Evolutionary conservation across 2,797 vertebrate genomes (phyloP).

Genomic region (Acanthornis magna): DNA sequence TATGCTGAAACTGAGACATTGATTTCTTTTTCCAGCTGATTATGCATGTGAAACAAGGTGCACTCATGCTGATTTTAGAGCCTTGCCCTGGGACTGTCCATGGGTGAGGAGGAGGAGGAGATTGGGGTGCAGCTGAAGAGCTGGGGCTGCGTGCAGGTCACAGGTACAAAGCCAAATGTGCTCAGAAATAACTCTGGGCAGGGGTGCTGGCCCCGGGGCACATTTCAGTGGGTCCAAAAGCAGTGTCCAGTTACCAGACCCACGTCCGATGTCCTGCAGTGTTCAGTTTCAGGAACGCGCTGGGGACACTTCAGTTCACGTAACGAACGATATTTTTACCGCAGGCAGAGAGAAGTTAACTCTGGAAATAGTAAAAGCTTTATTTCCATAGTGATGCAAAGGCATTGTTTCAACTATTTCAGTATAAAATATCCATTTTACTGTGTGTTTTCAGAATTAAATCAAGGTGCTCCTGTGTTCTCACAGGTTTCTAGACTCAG

Average conservation of each 20-base stretch:
- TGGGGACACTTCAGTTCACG: neutral
- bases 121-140: neutral
- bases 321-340: conserved; percentile 32
- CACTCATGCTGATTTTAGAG: neutral
- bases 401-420: neutral
- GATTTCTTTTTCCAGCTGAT: neutral
- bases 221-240: conserved; percentile 10
- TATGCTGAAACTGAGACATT: neutral
- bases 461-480: neutral
- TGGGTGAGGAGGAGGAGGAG: neutral
- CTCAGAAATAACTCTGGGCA: neutral
- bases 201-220: neutral
- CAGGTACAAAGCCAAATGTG: neutral
- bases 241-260: conserved; percentile 43
- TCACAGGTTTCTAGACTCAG: neutral
- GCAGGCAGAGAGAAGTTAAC: neutral
- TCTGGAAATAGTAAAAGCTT: neutral
- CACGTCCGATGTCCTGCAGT: neutral
- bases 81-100: neutral
- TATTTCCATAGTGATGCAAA: neutral
- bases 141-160: fast-evolving
- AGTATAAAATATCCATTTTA: neutral
- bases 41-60: neutral
- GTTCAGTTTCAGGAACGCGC: neutral
- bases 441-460: neutral